phyloP scores from a whole-genome alignment of 2,888 invertebrate species.

The Trissolcus japonicus region DNA sequence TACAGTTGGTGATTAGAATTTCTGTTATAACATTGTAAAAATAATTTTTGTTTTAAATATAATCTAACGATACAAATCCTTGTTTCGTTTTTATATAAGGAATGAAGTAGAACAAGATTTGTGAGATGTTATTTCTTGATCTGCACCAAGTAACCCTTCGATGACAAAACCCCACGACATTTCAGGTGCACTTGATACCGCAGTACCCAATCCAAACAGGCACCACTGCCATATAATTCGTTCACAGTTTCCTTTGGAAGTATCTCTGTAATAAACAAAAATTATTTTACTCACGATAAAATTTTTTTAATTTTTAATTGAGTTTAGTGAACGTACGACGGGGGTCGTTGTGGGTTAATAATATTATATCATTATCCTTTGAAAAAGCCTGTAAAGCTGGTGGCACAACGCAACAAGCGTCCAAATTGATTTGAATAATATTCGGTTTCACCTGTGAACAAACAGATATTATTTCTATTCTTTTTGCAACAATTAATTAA shows the following conservation, averaged over 20 bases:
- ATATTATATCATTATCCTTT: constrained; percentile 91
- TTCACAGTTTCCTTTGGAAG: constrained; percentile 76
- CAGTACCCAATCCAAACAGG: constrained; percentile 83
- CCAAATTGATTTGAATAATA: constrained; percentile 94
- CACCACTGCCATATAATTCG: constrained; percentile 78
- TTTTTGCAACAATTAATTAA: neutral
- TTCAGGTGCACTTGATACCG: constrained; percentile 93
- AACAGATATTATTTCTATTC: neutral
- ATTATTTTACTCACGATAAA: constrained; percentile 14
- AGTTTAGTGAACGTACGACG: constrained; percentile 80
- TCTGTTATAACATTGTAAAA: neutral
- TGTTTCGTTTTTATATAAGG: neutral
- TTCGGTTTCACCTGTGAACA: constrained; percentile 83
- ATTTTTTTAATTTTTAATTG: neutral
- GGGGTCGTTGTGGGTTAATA: constrained; percentile 97
- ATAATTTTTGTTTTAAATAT: neutral
- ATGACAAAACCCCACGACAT: constrained; percentile 92
- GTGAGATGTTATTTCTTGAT: constrained; percentile 18
- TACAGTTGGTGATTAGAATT: too few species aligned
- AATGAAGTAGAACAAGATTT: neutral
- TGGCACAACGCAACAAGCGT: constrained; percentile 96
- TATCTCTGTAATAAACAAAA: constrained; percentile 35
- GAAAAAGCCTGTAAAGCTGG: constrained; percentile 93
- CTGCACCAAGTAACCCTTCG: constrained; percentile 89
- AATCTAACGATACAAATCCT: neutral